Conservation (phyloP, 2,797 vertebrate genomes). For the Sphenopsis melanotis region DNA sequence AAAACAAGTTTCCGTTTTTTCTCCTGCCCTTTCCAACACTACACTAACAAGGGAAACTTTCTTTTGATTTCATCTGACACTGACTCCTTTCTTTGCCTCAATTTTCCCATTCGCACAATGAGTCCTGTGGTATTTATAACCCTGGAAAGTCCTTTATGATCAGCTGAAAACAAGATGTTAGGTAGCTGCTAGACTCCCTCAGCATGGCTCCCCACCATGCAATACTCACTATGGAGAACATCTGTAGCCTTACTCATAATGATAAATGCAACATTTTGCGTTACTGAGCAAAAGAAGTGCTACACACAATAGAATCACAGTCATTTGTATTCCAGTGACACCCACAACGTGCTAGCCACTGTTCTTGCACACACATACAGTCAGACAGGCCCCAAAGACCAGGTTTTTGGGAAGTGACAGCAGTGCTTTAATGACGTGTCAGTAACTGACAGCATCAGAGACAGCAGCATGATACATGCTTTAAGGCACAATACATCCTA, state of each 20-base stretch:
- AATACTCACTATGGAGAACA: constrained; percentile 27
- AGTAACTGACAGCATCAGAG: neutral
- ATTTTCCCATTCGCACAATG: neutral
- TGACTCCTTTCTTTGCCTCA: neutral
- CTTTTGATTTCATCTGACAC: neutral
- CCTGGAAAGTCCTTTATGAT: neutral
- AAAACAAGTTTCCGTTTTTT: neutral
- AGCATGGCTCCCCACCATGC: neutral
- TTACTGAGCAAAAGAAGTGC: neutral
- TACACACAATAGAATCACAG: neutral
- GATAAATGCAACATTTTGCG: constrained; percentile 24
- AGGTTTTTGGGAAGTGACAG: neutral
- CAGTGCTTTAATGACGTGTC: constrained; percentile 8
- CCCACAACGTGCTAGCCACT: constrained; percentile 1
- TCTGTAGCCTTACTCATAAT: constrained; percentile 34
- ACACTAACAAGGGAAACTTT: neutral
- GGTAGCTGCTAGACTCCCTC: constrained; percentile 38
- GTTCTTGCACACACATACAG: neutral
- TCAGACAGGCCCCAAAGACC: constrained; percentile 10
- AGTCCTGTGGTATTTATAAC: neutral
- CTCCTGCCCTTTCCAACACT: neutral
- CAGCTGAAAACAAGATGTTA: neutral
- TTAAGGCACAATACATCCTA: neutral
- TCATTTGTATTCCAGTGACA: constrained; percentile 47
- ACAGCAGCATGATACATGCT: neutral